phyloP scores from a whole-genome alignment of 2,113 vertebrate genomes.

The Brienomyrus brachyistius region DNA sequence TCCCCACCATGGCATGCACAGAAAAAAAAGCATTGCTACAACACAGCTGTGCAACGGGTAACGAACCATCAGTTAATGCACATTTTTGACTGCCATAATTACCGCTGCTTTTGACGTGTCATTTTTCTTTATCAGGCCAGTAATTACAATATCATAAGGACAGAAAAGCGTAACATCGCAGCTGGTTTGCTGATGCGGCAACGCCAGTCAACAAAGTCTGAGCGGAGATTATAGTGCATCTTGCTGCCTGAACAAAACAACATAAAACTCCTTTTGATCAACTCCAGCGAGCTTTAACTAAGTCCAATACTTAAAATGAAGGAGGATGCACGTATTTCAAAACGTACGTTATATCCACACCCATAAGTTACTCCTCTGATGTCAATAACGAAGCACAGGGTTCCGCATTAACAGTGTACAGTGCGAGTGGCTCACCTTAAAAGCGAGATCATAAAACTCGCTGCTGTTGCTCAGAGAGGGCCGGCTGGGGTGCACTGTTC shows the following conservation, averaged over 20 bases:
- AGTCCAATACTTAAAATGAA: background rate
- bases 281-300: background rate
- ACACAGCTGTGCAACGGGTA: background rate
- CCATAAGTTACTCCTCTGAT: background rate
- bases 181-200: background rate
- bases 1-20: background rate
- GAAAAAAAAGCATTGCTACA: background rate
- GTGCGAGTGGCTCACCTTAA: constrained; percentile 66
- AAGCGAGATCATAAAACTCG: constrained; percentile 84
- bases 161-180: background rate
- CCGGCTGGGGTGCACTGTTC: constrained; percentile 58
- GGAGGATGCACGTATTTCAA: background rate
- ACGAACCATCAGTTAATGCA: background rate
- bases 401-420: background rate
- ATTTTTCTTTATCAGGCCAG: background rate
- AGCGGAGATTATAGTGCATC: background rate
- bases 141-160: background rate
- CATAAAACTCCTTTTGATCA: background rate
- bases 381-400: background rate
- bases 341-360: background rate
- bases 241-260: background rate
- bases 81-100: background rate
- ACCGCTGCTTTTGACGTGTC: background rate
- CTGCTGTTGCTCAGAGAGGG: constrained; percentile 73
- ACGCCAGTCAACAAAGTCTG: background rate